Conservation (phyloP, 1,140 invertebrate genomes). For the Brachionus plicatilis region DNA sequence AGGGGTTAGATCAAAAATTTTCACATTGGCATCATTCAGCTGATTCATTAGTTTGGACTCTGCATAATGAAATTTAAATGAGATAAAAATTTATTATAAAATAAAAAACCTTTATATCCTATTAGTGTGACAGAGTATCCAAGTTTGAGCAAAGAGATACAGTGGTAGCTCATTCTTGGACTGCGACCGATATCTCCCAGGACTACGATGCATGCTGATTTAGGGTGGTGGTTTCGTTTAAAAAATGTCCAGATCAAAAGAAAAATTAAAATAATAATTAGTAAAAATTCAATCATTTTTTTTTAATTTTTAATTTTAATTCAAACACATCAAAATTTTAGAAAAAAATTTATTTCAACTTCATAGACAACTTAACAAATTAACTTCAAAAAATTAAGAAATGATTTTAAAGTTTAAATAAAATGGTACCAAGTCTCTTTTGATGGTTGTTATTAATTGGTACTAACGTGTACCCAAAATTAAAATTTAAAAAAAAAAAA, state of each 20-base stretch:
- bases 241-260: neutral
- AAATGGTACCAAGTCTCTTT: too few species aligned
- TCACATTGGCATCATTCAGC: neutral
- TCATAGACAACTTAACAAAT: neutral
- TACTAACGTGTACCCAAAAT: too few species aligned
- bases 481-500: too few species aligned
- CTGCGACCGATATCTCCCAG: constrained; percentile 34
- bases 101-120: constrained; percentile 13
- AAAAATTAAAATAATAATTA: neutral
- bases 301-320: neutral
- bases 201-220: constrained; percentile 20
- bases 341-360: neutral
- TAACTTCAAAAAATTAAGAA: neutral
- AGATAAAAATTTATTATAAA: neutral
- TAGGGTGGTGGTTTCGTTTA: neutral
- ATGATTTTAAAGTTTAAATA: too few species aligned
- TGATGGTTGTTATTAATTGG: too few species aligned
- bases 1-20: neutral
- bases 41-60: neutral
- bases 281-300: constrained; percentile 1
- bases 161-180: constrained; percentile 36
- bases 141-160: neutral
- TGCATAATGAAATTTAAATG: neutral
- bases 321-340: neutral
- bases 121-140: neutral